These are phyloP conservation scores for Leptocoma aspasia DNA, from an alignment of 2,113 vertebrate species.

Conservation along the genomic window DNA sequence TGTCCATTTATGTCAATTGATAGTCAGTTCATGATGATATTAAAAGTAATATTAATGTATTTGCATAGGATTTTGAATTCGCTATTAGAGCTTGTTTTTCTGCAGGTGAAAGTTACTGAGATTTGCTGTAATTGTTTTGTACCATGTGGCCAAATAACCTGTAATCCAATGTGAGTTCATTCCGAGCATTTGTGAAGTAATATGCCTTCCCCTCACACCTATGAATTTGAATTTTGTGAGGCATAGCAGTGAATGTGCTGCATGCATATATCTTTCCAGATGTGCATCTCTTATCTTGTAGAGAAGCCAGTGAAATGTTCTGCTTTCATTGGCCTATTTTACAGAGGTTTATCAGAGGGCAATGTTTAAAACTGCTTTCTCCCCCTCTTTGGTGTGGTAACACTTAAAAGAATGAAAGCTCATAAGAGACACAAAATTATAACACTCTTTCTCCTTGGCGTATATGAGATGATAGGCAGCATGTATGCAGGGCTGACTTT, in stretches of 20 bases:
- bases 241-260: neutral
- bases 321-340: neutral
- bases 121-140: neutral
- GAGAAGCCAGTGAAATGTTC: neutral
- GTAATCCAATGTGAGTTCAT: neutral
- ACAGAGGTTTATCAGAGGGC: neutral
- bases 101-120: neutral
- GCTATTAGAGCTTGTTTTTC: neutral
- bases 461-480: neutral
- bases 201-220: neutral
- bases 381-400: fast-evolving
- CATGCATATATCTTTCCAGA: neutral
- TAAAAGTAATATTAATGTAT: neutral
- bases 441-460: neutral
- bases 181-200: neutral
- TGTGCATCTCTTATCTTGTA: neutral
- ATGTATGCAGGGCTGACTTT: neutral
- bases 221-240: neutral
- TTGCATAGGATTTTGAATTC: neutral
- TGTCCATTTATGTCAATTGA: neutral
- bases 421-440: neutral
- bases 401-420: neutral
- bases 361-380: neutral
- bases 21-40: neutral
- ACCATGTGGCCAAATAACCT: neutral